Conservation (phyloP, 2,888 invertebrate species). For the Clanis bilineata region DNA sequence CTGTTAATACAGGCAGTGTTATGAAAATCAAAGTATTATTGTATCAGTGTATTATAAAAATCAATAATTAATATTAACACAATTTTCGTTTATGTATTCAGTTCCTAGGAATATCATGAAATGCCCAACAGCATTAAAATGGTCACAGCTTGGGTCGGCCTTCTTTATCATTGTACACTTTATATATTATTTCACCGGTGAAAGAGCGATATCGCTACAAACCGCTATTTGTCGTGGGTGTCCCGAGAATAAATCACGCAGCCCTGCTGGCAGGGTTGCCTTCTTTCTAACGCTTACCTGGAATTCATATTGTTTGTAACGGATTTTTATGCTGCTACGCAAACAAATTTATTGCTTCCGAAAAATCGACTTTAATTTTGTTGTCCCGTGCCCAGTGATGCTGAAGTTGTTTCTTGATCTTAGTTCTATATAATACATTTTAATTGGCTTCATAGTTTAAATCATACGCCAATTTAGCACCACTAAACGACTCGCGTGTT, state of each 20-base stretch:
- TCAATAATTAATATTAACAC: too few relatives aligned
- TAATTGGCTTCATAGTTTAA: not conserved
- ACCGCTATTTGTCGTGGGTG: slow-evolving; percentile 77
- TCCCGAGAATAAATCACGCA: slow-evolving; percentile 71
- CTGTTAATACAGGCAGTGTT: too few relatives aligned
- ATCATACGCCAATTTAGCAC: not conserved
- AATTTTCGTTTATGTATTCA: not conserved
- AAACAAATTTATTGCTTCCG: not conserved
- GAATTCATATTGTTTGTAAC: not conserved
- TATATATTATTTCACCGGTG: slow-evolving; percentile 68
- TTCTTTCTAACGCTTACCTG: slow-evolving; percentile 10
- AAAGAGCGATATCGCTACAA: slow-evolving; percentile 74
- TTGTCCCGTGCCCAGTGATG: not conserved
- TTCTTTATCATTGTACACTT: slow-evolving; percentile 50
- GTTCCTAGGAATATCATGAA: not conserved
- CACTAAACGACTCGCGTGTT: not conserved
- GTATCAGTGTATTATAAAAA: too few relatives aligned
- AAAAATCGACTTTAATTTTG: not conserved
- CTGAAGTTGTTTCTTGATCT: not conserved
- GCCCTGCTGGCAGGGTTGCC: slow-evolving; percentile 52
- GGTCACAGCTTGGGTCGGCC: slow-evolving; percentile 22
- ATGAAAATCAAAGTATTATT: too few relatives aligned
- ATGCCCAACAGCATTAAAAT: not conserved
- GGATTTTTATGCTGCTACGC: not conserved
- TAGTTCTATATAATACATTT: not conserved